Base-by-base conservation (phyloP, 2,888 invertebrate genomes). In the Capitulum mitella region DNA sequence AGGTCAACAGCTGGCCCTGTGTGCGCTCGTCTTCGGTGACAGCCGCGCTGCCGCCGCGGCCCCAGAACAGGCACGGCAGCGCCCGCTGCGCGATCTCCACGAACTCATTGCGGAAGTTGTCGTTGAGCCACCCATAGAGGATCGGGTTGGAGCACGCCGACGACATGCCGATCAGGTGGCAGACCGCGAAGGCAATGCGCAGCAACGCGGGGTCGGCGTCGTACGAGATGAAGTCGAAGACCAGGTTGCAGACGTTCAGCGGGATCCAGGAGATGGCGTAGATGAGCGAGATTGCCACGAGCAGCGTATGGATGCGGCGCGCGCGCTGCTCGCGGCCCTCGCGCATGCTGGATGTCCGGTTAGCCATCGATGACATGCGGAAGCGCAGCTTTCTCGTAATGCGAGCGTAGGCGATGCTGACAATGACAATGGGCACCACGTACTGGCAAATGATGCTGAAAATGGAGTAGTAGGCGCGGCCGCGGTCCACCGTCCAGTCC, bases 251-350 rank as follows among this genome's bases (percentile, higher is more conserved):
- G 19, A 95, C 90, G 84, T 97, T 96, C 80, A 97, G 85, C 0
- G 97, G 97, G 81, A 97, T 86, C 96, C 96, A 97, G 83, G 94
- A 94, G 79, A 95, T 89, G 0, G 93, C 93, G 84, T 95, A 97
- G 6, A 95, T 93, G 3, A 93, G 89, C 12, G 93, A 93, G 82
- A 97, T 95, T 74, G 93, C 92, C 81, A 93, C 91, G 12, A 97
- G 88, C 43, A 97, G 90, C n/a, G 92, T 90, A 86, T 96, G 95
- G 32, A 96, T 96, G 82, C 92, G 91, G 83, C 92, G 90, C 81
- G 95, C 91, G 1, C 93, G 90, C 74, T 92, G 88, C 82, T 91
- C 90, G 70, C 92, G 89, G 37, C 64, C 79, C 48, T 78, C 80
- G 78, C 54, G 79, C 40, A 29, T 80, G 80, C 74, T 75, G 32